Conservation (phyloP, 2,888 invertebrate species). For the Mantis religiosa region DNA sequence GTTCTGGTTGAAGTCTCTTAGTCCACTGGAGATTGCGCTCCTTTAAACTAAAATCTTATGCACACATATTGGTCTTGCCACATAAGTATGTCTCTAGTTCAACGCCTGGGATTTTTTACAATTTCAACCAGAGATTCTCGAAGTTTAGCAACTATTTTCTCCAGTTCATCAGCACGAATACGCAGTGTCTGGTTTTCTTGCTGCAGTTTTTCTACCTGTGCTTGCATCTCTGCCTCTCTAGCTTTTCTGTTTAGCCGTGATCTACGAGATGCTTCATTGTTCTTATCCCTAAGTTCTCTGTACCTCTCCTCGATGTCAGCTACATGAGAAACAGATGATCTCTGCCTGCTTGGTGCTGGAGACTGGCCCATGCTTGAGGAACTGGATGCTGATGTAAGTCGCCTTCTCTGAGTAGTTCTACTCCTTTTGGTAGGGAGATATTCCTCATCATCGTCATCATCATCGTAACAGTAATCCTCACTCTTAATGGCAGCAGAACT, state of each 20-base stretch:
- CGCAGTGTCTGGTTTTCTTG: conserved; percentile 60
- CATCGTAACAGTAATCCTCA: background rate
- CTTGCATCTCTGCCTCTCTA: conserved; percentile 54
- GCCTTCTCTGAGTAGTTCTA: background rate
- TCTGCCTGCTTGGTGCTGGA: background rate
- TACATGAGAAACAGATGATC: background rate
- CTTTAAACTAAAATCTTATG: background rate
- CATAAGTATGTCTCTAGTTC: background rate
- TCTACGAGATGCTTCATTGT: conserved; percentile 73
- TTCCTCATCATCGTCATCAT: background rate
- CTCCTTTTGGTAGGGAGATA: background rate
- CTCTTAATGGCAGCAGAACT: background rate
- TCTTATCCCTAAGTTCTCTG: conserved; percentile 67
- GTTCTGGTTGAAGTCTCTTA: background rate
- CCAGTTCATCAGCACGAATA: conserved; percentile 62
- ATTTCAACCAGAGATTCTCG: conserved; percentile 57
- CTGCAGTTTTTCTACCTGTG: conserved; percentile 53
- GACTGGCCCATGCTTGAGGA: background rate
- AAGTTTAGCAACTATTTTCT: conserved; percentile 62
- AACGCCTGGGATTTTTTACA: background rate
- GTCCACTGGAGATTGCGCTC: background rate
- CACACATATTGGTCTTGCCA: background rate
- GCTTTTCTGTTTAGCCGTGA: conserved; percentile 68
- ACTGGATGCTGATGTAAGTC: background rate
- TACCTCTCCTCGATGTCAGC: conserved; percentile 46